Evolutionary conservation across 2,888 invertebrate genomes (phyloP), one percentile per base, ranked within the genome.

Genomic region (Carterocephalus palaemon): DNA sequence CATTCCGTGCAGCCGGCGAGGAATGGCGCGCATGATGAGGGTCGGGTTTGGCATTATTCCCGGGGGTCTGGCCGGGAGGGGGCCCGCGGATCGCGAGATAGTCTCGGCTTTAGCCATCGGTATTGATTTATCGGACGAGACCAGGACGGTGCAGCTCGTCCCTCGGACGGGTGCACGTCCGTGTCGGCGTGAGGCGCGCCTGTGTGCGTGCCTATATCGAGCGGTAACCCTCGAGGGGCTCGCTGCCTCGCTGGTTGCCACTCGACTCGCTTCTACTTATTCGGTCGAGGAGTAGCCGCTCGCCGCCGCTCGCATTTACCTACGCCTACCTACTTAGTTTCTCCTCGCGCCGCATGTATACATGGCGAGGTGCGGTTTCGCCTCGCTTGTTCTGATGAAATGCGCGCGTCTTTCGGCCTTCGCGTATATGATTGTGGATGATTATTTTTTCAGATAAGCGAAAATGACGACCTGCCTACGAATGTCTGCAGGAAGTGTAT

Each of bases 401-500:
- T 64, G 75, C 72, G 78, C 75, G 78, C 74, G 72, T 69, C 69
- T 72, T 69, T 73, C 70, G 77, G 64, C 73, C 71, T 76, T 70
- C 70, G 65, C 75, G 57, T 52, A 64, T 70, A 51, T 77, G 76
- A 81, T 76, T 79, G 70, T 76, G 78, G 82, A 75, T 80, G 75
- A 70, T 74, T 75, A 62, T 71, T 75, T 73, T 88, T 88, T 62
- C 88, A 92, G 92, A 89, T 92, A 70, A 84, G 75, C 57, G 71
- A 84, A 58, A 83, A 87, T 70, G 92, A 92, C 72, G 90, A 88
- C 62, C 65, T 92, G 65, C 89, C 92, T 13, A 91, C 89, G 10
- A 84, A 89, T 73, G 89, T 92, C 67, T 92, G 92, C 73, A 82
- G 81, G 57, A 83, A 86, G 61, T 92, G 92, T 64, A 70, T 89